Conservation (phyloP, 1,140 invertebrate genomes). For the Ruditapes philippinarum region DNA sequence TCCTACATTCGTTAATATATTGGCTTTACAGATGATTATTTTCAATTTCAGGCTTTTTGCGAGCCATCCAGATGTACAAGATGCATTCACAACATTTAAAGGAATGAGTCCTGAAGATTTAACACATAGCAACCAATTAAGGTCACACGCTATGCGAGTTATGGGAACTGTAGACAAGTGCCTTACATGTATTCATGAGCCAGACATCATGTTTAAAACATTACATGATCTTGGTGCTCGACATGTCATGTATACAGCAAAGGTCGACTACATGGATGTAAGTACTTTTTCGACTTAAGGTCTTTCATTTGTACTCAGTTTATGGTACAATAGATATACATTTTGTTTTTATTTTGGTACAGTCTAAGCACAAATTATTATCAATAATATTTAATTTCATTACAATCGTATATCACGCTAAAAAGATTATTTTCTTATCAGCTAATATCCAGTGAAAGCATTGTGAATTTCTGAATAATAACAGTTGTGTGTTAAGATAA, state of each 20-base stretch:
- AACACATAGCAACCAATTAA: slow-evolving; percentile 88
- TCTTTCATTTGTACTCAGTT: too few species aligned
- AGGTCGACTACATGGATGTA: slow-evolving; percentile 89
- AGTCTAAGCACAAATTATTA: too few species aligned
- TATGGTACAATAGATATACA: too few species aligned
- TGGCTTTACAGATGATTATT: background rate
- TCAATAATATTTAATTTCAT: too few species aligned
- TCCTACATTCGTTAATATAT: too few species aligned
- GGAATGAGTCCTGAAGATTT: slow-evolving; percentile 88
- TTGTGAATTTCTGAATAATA: too few species aligned
- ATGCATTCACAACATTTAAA: slow-evolving; percentile 89
- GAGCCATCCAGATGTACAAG: slow-evolving; percentile 89
- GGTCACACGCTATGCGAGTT: slow-evolving; percentile 89
- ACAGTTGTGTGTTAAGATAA: too few species aligned
- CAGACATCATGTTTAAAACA: slow-evolving; percentile 88
- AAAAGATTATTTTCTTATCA: too few species aligned
- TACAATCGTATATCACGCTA: too few species aligned
- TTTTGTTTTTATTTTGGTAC: too few species aligned
- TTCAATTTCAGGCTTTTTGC: slow-evolving; percentile 88
- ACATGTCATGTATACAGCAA: slow-evolving; percentile 89
- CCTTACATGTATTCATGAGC: slow-evolving; percentile 88
- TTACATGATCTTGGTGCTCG: slow-evolving; percentile 88
- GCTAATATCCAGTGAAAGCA: too few species aligned
- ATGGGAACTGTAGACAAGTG: slow-evolving; percentile 90
- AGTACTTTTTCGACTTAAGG: too few species aligned